A percentile compares a stretch with the other conserved stretches of the same genome.
These are phyloP conservation scores for Alces alces DNA, from an alignment of 2,113 vertebrate species.

Conservation along the genomic window DNA sequence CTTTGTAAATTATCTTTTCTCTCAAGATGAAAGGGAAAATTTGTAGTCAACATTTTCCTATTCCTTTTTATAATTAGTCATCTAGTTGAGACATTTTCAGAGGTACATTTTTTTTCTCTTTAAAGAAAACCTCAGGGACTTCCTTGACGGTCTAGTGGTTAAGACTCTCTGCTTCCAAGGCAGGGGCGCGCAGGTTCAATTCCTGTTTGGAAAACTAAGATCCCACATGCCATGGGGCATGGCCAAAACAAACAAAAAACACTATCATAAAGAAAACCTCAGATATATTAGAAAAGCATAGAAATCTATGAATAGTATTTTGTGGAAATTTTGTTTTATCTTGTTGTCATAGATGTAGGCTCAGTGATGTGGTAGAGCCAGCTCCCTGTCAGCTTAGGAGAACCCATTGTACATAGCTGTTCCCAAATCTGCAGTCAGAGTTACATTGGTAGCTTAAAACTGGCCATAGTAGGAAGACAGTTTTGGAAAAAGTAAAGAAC, in stretches of 20 bases:
- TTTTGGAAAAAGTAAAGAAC: background rate
- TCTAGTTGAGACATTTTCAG: background rate
- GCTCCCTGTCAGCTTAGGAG: background rate
- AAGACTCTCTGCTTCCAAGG: no score
- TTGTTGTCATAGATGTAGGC: background rate
- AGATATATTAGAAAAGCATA: background rate
- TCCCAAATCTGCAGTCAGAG: background rate
- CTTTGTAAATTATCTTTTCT: conserved; percentile 26
- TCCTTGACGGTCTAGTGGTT: no score
- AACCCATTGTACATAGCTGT: background rate
- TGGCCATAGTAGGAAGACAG: background rate
- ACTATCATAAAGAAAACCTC: background rate
- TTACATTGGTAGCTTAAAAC: background rate
- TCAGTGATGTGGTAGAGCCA: background rate
- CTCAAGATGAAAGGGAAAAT: background rate
- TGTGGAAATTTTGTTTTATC: background rate
- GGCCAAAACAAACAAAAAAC: no score
- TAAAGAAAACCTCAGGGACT: background rate
- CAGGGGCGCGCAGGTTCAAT: no score
- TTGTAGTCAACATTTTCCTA: background rate
- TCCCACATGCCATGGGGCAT: no score
- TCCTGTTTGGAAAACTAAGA: no score
- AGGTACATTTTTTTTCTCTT: background rate
- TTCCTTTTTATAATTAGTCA: background rate
- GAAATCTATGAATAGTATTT: background rate